Percentiles rank a stretch among this genome's conserved stretches.
Evolutionary conservation across 2,888 invertebrate genomes (phyloP).

Genomic region (Drosophila fungiperda): DNA sequence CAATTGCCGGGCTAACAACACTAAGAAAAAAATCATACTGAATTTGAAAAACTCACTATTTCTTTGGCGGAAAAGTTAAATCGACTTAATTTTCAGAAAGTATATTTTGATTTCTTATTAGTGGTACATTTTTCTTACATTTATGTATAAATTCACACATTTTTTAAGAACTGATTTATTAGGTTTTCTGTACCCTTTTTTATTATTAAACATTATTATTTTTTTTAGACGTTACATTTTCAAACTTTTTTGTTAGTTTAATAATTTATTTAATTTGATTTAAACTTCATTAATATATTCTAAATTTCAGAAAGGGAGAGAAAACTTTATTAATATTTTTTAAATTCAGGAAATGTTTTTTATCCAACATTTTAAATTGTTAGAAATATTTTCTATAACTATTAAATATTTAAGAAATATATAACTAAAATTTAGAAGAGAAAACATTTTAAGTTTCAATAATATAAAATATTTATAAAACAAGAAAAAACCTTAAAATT

Average conservation of each 20-base stretch:
- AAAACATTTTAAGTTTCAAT: no score
- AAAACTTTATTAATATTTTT: neutral
- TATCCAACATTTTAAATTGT: neutral
- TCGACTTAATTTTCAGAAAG: neutral
- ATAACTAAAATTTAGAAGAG: neutral
- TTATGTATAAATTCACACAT: neutral
- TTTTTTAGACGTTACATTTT: neutral
- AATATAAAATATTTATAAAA: no score
- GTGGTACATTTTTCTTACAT: neutral
- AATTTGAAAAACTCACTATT: neutral
- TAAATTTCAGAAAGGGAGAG: neutral
- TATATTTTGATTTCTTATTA: no score
- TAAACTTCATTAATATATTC: neutral
- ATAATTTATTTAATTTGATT: neutral
- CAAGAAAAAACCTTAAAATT: neutral
- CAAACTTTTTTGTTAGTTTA: fast-evolving
- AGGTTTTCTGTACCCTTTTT: neutral
- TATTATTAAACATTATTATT: fast-evolving
- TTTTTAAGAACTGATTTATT: neutral
- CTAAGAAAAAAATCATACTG: neutral
- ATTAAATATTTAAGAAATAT: neutral
- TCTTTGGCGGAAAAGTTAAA: neutral
- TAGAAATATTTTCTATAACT: neutral
- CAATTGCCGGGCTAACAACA: constrained; percentile 8
- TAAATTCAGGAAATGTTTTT: neutral